phyloP scores from a whole-genome alignment of 1,140 invertebrate species.

The Monochamus saltuarius region DNA sequence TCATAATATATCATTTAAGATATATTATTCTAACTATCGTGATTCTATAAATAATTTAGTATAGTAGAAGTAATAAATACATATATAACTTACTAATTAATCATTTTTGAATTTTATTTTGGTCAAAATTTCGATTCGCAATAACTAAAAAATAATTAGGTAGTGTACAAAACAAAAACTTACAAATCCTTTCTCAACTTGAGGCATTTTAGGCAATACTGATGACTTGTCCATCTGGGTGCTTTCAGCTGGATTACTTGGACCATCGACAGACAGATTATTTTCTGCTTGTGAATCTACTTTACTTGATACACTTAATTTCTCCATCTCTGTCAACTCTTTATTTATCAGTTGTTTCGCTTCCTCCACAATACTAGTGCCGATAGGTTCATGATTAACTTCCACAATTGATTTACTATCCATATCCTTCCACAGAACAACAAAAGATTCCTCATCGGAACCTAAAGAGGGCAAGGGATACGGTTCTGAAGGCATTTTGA shows the following conservation, averaged over 20 bases:
- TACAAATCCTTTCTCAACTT: background rate
- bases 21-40: no score
- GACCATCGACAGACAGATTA: background rate
- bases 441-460: slow-evolving; percentile 27
- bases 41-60: no score
- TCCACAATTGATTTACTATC: background rate
- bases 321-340: slow-evolving; percentile 12
- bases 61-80: no score
- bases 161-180: no score
- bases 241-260: background rate
- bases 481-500: slow-evolving; percentile 13
- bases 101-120: no score
- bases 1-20: no score
- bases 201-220: slow-evolving; percentile 5
- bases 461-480: slow-evolving; percentile 5
- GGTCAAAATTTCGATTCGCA: no score
- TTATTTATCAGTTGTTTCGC: slow-evolving; percentile 15
- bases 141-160: no score
- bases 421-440: slow-evolving; percentile 16
- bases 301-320: background rate
- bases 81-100: no score
- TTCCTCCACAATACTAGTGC: slow-evolving; percentile 9
- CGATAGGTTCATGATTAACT: slow-evolving; percentile 1
- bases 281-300: background rate
- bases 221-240: background rate